phyloP scores from a whole-genome alignment of 2,888 invertebrate species.

The Brachypterus glaber region DNA sequence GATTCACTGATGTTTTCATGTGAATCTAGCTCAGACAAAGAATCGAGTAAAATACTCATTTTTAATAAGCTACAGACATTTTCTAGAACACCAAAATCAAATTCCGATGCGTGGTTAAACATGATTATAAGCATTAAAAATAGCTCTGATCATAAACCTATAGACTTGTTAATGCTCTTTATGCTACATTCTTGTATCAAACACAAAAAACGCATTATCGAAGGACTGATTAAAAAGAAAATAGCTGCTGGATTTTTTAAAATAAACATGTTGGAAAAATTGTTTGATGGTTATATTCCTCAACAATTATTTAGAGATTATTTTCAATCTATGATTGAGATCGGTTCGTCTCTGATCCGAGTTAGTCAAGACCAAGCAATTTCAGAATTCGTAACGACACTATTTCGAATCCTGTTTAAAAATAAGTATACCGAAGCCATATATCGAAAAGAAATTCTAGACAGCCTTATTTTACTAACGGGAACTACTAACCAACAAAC shows the following conservation, averaged over 20 bases:
- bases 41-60: conserved; percentile 50
- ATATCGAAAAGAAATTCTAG: conserved; percentile 32
- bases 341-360: conserved; percentile 48
- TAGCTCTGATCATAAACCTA: conserved; percentile 49
- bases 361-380: conserved; percentile 43
- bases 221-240: conserved; percentile 53
- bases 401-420: conserved; percentile 47
- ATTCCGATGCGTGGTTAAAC: conserved; percentile 50
- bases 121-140: conserved; percentile 45
- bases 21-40: conserved; percentile 41
- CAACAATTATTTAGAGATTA: conserved; percentile 44
- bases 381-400: conserved; percentile 49
- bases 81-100: conserved; percentile 47
- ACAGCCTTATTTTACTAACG: conserved; percentile 30
- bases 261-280: conserved; percentile 46
- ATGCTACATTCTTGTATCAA: conserved; percentile 53
- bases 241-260: conserved; percentile 52
- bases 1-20: conserved; percentile 38
- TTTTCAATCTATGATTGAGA: conserved; percentile 46
- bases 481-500: conserved; percentile 29
- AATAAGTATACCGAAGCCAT: conserved; percentile 27
- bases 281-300: conserved; percentile 46
- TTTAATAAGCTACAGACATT: conserved; percentile 49
- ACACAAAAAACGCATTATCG: conserved; percentile 51
- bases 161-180: conserved; percentile 60